These are phyloP conservation scores for Melanotaenia trifasciata DNA, from an alignment of 2,797 vertebrate species.

Conservation along the genomic window DNA sequence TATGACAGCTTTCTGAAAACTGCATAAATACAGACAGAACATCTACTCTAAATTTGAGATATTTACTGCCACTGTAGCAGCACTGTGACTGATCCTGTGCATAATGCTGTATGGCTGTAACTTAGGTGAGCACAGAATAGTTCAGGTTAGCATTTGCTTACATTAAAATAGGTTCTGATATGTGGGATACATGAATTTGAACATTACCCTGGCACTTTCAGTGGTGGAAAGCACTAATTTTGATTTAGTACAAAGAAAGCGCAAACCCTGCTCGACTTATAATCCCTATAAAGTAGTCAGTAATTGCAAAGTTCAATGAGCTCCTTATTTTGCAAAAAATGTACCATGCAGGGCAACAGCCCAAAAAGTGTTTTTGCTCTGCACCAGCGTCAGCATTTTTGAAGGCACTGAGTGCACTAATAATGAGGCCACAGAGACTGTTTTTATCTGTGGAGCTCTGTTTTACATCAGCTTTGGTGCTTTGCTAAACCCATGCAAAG, in stretches of 20 bases:
- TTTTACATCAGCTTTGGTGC: slow-evolving; percentile 42
- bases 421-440: slow-evolving; percentile 51
- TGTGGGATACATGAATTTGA: slow-evolving; percentile 10
- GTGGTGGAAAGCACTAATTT: slow-evolving; percentile 25
- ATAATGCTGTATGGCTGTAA: slow-evolving; percentile 13
- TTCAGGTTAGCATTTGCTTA: slow-evolving; percentile 10
- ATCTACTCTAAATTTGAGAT: slow-evolving; percentile 6
- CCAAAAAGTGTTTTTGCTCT: slow-evolving; percentile 48
- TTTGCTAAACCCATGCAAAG: slow-evolving; percentile 39
- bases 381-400: slow-evolving; percentile 55
- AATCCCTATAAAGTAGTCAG: slow-evolving; percentile 17
- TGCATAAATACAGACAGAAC: not conserved
- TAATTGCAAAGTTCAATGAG: slow-evolving; percentile 27
- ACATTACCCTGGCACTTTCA: not conserved
- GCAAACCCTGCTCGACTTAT: slow-evolving; percentile 39
- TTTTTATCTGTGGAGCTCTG: slow-evolving; percentile 18
- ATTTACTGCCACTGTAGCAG: slow-evolving; percentile 18
- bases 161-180: slow-evolving; percentile 10
- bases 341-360: slow-evolving; percentile 34
- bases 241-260: slow-evolving; percentile 28
- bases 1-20: not conserved
- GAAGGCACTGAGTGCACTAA: slow-evolving; percentile 44
- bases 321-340: slow-evolving; percentile 44
- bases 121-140: slow-evolving; percentile 30
- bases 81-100: slow-evolving; percentile 21